phyloP scores from a whole-genome alignment of 2,797 vertebrate genomes.

The Danionella dracula region DNA sequence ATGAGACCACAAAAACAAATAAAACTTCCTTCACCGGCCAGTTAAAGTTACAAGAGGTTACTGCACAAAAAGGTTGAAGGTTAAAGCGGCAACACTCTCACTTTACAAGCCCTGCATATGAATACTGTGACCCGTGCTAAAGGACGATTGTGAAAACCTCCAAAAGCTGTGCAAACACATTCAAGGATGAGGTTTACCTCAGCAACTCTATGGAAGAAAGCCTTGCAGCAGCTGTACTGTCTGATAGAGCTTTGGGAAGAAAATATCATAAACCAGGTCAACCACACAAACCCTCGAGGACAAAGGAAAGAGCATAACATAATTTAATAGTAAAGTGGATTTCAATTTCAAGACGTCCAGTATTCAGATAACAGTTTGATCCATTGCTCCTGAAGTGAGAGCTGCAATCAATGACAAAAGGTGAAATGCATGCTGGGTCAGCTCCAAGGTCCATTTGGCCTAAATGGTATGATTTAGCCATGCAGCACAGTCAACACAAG shows the following conservation, averaged over 20 bases:
- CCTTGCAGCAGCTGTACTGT: slow-evolving; percentile 26
- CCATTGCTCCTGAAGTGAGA: slow-evolving; percentile 39
- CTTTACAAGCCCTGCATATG: not conserved
- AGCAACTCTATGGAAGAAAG: slow-evolving; percentile 4
- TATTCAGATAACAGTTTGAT: slow-evolving; percentile 47
- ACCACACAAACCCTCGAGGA: slow-evolving; percentile 27
- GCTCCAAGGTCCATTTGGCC: slow-evolving; percentile 28
- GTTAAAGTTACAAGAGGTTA: not conserved
- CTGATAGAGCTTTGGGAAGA: slow-evolving; percentile 42
- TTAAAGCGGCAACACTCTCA: not conserved
- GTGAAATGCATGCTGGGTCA: slow-evolving; percentile 41
- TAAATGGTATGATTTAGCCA: slow-evolving; percentile 41
- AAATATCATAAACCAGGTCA: slow-evolving; percentile 52
- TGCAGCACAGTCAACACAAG: slow-evolving; percentile 32
- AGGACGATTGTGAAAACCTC: not conserved
- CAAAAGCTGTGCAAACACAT: not conserved
- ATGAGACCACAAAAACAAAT: not conserved
- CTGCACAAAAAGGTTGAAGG: not conserved
- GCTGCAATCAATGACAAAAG: slow-evolving; percentile 40
- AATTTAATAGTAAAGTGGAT: slow-evolving; percentile 37
- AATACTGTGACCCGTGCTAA: not conserved
- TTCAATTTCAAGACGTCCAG: slow-evolving; percentile 39
- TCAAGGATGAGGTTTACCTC: not conserved
- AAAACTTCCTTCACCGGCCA: not conserved
- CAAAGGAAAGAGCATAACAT: slow-evolving; percentile 26